Evolutionary conservation across 2,888 invertebrate species (phyloP), one percentile per base, ranked within the genome.

Genomic region (Thumatha senex): DNA sequence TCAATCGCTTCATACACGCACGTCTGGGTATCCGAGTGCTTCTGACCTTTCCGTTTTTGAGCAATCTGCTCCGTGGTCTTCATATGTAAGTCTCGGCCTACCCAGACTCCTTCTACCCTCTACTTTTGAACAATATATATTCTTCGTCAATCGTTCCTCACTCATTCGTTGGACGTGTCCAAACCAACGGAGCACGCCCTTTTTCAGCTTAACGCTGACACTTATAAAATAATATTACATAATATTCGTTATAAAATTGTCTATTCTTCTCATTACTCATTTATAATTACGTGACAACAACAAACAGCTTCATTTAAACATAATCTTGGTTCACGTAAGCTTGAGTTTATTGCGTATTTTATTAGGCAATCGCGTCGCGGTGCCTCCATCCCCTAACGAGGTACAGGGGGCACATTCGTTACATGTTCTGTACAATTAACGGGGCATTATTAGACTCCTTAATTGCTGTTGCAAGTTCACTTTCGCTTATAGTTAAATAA

Each of bases 401-500:
- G 52, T 71, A 65, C 74, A 61, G 55, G 68, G 76, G 80, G 67
- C 67, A 70, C 79, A 75, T 81, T 75, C 67, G 70, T 78, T 77
- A 77, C 76, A 56, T 69, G 76, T 73, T 70, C 72, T 66, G 61
- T 70, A 70, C 79, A 81, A 84, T 84, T 82, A 83, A 77, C 72
- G 69, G 64, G 67, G 63, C 72, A 72, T 75, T 80, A 78, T 78
- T 74, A 70, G 65, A 64, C 61, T 58, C 72, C 45, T 67, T 82
- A 81, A 82, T 76, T 79, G 80, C 63, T 67, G 70, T 78, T 80
- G 80, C 69, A 79, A 81, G 72, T 79, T 73, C 66, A 72, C 74
- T 74, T 71, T 73, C 63, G 49, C 68, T 72, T 60, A 51, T 48
- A 48, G 48, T 53, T 53, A 48, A 61, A 67, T 74, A 67, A 77